Percentiles rank a stretch among this genome's conserved stretches.
phyloP scores from a whole-genome alignment of 2,888 invertebrate species.

The Leptothorax acervorum region DNA sequence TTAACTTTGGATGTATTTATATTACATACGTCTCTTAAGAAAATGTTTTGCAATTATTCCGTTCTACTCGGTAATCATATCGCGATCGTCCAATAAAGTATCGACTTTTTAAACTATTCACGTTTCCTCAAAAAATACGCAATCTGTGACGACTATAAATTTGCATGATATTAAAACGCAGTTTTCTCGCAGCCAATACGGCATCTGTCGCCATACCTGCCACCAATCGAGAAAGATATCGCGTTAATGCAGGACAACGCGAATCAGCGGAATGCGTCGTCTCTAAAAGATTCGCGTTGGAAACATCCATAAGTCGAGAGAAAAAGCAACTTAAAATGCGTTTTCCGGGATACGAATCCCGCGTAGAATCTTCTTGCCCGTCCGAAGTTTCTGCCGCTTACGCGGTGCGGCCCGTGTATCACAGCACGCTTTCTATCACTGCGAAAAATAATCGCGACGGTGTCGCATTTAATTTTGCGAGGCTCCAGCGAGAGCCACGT shows the following conservation, averaged over 20 bases:
- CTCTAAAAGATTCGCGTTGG: background rate
- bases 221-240: background rate
- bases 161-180: background rate
- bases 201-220: background rate
- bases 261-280: background rate
- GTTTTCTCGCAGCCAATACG: background rate
- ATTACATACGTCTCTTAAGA: background rate
- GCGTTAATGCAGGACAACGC: too few relatives aligned
- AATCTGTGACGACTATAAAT: background rate
- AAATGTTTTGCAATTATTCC: background rate
- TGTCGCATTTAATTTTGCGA: constrained; percentile 34
- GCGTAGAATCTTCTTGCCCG: background rate
- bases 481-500: background rate
- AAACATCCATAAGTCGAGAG: background rate
- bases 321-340: background rate
- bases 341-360: background rate
- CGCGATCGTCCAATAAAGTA: background rate
- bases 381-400: background rate
- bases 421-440: background rate
- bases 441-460: constrained; percentile 2
- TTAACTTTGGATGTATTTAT: background rate
- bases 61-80: background rate
- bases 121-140: background rate
- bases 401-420: background rate
- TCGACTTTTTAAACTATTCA: background rate